Evolutionary conservation across 2,113 vertebrate genomes (phyloP), one percentile per base, ranked within the genome.

Genomic region (Paramisgurnus dabryanus): DNA sequence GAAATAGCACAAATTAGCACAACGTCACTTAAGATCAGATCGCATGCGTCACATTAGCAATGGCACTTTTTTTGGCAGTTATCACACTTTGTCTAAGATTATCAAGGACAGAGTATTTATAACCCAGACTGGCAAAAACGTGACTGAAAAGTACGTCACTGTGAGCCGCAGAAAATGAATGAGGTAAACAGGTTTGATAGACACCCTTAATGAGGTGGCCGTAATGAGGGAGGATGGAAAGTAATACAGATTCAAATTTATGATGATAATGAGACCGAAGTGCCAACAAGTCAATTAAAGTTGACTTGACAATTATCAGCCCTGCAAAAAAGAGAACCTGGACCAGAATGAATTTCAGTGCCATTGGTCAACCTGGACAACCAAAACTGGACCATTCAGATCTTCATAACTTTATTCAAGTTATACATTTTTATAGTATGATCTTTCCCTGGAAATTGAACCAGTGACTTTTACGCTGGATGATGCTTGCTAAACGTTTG

Each of bases 61-160:
- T 7, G 58, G 12, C 39, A 22, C 13, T 64, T 72, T 72, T 79
- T 71, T 65, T 45, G 43, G 5, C 40, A 53, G 47, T 57, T 78
- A 67, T 63, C 55, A 70, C 63, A 49, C 64, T 41, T 43, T 53
- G 65, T 70, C 72, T 64, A 61, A 12, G 60, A 77, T 77, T 67
- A 77, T 69, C 58, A 72, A 18, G 57, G 27, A 70, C 22, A 15
- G 43, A 66, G 58, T 72, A 71, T 84, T 80, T 78, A 77, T 80
- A 78, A 9, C n/a, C 17, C 53, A 43, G 58, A 58, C 45, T 55
- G 49, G 57, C 72, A 80, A 67, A 40, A 79, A 50, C 55, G 67
- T 27, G 50, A 43, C 18, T 12, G 67, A 47, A 12, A 53, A 53
- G 2, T 58, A 6, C 18, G 55, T 7, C n/a, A 7, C 7, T 58